A percentile compares a stretch with the other conserved stretches of the same genome.
phyloP scores from a whole-genome alignment of 2,113 vertebrate species.

The Chascanopsetta lugubris region DNA sequence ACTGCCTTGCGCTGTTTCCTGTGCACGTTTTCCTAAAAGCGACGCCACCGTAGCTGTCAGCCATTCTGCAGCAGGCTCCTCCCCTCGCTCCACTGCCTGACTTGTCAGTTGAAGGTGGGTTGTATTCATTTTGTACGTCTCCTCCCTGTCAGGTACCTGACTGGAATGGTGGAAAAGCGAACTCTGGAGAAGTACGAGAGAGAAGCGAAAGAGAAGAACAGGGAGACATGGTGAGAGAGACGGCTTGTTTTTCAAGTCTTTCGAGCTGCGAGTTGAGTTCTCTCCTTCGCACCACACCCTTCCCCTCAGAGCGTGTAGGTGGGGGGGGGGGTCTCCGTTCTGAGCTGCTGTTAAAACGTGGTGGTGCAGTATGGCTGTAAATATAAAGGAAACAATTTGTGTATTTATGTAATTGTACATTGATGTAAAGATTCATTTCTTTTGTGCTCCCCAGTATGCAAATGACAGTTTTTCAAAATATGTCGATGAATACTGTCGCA shows the following conservation, averaged over 20 bases:
- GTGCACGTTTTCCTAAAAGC: not conserved
- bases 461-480: too few relatives aligned
- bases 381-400: not conserved
- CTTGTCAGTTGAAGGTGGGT: not conserved
- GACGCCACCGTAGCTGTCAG: not conserved
- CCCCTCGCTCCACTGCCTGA: not conserved
- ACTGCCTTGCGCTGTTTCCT: not conserved
- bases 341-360: too few relatives aligned
- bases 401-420: not conserved
- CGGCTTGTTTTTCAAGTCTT: not conserved
- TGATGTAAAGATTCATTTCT: too few relatives aligned
- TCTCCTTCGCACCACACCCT: too few relatives aligned
- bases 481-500: too few relatives aligned
- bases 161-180: conserved; percentile 99
- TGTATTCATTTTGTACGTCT: not conserved
- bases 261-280: too few relatives aligned
- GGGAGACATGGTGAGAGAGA: conserved; percentile 93
- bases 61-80: not conserved
- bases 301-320: too few relatives aligned
- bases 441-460: too few relatives aligned
- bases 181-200: conserved; percentile 99
- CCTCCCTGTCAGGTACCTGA: conserved; percentile 88
- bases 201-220: conserved; percentile 99
- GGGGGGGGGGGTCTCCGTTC: too few relatives aligned
- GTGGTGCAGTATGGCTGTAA: too few relatives aligned